A percentile compares a stretch with the other conserved stretches of the same genome.
These are phyloP conservation scores for Verasper variegatus DNA, from an alignment of 2,113 vertebrate genomes.

Conservation along the genomic window DNA sequence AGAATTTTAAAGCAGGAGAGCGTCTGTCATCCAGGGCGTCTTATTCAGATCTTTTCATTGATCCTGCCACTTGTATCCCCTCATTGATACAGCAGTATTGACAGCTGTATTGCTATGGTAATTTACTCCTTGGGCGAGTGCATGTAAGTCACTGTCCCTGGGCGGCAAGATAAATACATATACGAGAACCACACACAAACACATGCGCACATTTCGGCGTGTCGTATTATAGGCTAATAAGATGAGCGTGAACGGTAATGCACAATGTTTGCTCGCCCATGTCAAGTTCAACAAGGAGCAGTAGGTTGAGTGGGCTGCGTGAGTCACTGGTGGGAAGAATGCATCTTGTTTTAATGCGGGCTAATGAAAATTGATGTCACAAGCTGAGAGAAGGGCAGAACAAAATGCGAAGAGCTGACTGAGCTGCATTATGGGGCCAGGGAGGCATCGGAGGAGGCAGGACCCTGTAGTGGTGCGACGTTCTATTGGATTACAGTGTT, in stretches of 20 bases:
- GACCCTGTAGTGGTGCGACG: constrained; percentile 57
- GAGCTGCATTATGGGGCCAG: constrained; percentile 73
- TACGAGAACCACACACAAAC: constrained; percentile 24
- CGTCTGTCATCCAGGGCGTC: constrained; percentile 55
- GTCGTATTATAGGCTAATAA: constrained; percentile 70
- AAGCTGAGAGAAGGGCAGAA: constrained; percentile 70
- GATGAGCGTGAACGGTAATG: constrained; percentile 64
- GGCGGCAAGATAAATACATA: constrained; percentile 57
- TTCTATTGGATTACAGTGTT: constrained; percentile 82
- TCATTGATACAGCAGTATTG: constrained; percentile 74
- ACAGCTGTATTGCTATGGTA: constrained; percentile 79
- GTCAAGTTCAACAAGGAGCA: constrained; percentile 66
- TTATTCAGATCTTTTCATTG: constrained; percentile 77
- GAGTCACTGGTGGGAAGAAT: constrained; percentile 52
- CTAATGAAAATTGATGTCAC: constrained; percentile 80
- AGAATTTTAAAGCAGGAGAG: constrained; percentile 70
- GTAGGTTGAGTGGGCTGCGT: constrained; percentile 40
- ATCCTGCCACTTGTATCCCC: constrained; percentile 71
- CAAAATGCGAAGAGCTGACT: constrained; percentile 71
- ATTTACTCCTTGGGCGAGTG: constrained; percentile 70
- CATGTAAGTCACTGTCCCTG: constrained; percentile 34
- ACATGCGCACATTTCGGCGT: constrained; percentile 22
- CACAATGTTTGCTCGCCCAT: constrained; percentile 56
- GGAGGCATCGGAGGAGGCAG: constrained; percentile 72
- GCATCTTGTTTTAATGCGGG: constrained; percentile 64